Evolutionary conservation across 2,113 vertebrate species (phyloP).

Genomic region (Psittacula cyanocephala): DNA sequence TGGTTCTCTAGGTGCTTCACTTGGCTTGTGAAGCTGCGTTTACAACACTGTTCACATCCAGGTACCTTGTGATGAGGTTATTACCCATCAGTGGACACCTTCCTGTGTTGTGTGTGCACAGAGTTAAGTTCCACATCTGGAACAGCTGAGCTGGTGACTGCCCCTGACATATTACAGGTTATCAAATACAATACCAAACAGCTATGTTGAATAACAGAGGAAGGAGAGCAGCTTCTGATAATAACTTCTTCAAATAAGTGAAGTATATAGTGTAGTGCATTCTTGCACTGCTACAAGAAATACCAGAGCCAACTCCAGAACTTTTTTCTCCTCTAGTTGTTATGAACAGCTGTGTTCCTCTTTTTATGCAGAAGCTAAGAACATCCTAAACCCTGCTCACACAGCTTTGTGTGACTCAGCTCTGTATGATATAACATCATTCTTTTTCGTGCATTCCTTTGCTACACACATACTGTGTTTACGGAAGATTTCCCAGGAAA

Average conservation of each 20-base stretch:
- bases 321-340: background rate
- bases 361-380: background rate
- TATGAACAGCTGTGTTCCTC: background rate
- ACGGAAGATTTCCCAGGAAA: background rate
- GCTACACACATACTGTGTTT: background rate
- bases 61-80: accelerated
- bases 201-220: background rate
- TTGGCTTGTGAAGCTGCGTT: background rate
- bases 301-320: background rate
- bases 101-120: background rate
- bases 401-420: background rate
- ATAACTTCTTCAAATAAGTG: background rate
- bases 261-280: background rate
- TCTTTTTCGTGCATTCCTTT: background rate
- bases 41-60: accelerated
- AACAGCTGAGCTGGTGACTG: background rate
- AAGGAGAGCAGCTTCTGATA: background rate
- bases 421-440: background rate
- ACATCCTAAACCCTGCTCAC: background rate
- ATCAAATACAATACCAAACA: background rate
- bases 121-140: background rate
- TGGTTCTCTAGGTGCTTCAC: background rate
- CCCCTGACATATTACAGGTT: accelerated
- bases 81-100: accelerated
- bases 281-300: background rate